Evolutionary conservation across 2,888 invertebrate species (phyloP).

Genomic region (Hirtodrosophila histrioides): DNA sequence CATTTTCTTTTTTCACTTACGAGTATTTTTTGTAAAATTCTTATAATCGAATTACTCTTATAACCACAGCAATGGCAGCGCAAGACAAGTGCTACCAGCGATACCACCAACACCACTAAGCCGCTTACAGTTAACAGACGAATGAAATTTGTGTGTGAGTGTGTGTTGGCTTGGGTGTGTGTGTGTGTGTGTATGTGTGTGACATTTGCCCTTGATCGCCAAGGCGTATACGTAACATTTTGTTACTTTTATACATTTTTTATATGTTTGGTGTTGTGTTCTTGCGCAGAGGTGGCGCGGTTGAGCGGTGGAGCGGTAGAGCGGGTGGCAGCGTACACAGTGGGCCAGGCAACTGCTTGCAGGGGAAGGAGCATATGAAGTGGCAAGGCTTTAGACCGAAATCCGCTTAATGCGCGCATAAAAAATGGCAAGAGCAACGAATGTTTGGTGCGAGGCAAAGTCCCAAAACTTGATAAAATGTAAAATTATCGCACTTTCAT

Average conservation of each 20-base stretch:
- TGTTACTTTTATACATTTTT: constrained; percentile 55
- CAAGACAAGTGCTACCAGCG: constrained; percentile 46
- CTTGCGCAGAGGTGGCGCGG: neutral
- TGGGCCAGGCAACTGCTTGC: no score
- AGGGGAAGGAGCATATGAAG: constrained; percentile 55
- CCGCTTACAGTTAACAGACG: constrained; percentile 64
- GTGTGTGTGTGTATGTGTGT: constrained; percentile 29
- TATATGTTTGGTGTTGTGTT: constrained; percentile 18
- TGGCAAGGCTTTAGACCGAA: constrained; percentile 73
- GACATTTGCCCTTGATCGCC: constrained; percentile 70
- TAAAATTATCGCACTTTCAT: constrained; percentile 80
- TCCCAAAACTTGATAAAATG: constrained; percentile 76
- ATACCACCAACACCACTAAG: constrained; percentile 68
- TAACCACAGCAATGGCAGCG: constrained; percentile 54
- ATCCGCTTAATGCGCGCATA: constrained; percentile 78
- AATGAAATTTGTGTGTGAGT: constrained; percentile 39
- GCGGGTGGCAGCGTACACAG: no score
- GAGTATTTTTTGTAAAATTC: constrained; percentile 15
- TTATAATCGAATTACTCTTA: constrained; percentile 75
- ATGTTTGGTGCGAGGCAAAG: constrained; percentile 36
- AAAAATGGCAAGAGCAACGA: constrained; percentile 75
- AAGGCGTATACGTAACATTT: constrained; percentile 67
- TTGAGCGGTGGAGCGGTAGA: neutral
- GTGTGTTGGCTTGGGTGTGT: neutral
- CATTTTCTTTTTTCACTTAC: constrained; percentile 4